These are phyloP conservation scores for Andrena hattorfiana DNA, from an alignment of 2,888 invertebrate genomes.

Conservation along the genomic window DNA sequence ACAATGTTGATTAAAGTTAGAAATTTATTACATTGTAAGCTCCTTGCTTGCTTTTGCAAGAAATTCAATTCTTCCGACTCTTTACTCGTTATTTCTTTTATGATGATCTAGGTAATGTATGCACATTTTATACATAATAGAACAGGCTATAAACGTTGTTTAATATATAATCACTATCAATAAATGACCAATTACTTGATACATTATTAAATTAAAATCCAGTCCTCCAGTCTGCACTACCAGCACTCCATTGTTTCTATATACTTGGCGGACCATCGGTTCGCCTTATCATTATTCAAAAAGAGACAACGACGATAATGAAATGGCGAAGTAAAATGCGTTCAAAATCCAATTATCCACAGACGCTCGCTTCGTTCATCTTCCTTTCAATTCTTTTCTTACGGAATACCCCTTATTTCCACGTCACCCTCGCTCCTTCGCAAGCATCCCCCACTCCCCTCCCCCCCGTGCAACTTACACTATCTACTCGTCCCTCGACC, in stretches of 20 bases:
- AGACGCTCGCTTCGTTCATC: neutral
- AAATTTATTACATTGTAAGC: too few species aligned
- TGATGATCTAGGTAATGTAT: too few species aligned
- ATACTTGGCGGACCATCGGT: too few species aligned
- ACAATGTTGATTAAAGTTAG: too few species aligned
- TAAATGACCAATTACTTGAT: neutral
- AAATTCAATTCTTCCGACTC: too few species aligned
- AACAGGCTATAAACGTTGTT: too few species aligned
- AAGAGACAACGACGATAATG: neutral
- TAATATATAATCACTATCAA: neutral
- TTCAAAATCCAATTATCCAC: neutral
- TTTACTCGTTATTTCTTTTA: too few species aligned
- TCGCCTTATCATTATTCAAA: neutral
- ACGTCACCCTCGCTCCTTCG: neutral
- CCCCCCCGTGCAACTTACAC: slow-evolving; percentile 34
- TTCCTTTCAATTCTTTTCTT: slow-evolving; percentile 13
- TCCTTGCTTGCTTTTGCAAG: too few species aligned
- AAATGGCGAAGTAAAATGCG: neutral
- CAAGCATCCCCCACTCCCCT: slow-evolving; percentile 15
- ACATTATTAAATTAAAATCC: neutral
- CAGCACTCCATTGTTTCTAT: neutral
- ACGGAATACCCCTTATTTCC: slow-evolving; percentile 8
- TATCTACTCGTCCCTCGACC: slow-evolving; percentile 25
- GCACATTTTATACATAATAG: too few species aligned
- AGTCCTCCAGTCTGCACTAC: neutral